phyloP scores from a whole-genome alignment of 2,888 invertebrate species.

The Drepana falcataria region DNA sequence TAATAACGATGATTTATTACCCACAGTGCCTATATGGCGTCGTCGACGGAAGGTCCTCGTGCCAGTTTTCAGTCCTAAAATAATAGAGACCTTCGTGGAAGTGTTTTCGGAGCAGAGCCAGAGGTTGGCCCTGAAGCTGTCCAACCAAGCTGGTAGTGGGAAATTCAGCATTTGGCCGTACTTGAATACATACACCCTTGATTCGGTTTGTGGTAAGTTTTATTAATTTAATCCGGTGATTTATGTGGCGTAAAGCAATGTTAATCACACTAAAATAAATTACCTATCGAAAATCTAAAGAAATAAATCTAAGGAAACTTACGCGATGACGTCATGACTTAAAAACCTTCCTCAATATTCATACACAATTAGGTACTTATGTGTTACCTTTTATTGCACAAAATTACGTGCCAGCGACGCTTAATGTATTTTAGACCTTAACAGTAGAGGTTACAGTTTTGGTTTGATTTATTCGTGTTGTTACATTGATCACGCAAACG shows the following conservation, averaged over 20 bases:
- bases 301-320: not conserved
- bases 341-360: slow-evolving; percentile 1
- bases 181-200: slow-evolving; percentile 78
- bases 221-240: too few species aligned
- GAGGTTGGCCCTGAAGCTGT: slow-evolving; percentile 63
- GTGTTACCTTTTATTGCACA: not conserved
- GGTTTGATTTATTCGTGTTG: not conserved
- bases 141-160: slow-evolving; percentile 24
- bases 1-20: too few species aligned
- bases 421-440: not conserved
- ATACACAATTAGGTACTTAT: not conserved
- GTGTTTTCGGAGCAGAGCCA: slow-evolving; percentile 80
- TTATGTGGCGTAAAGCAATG: too few species aligned
- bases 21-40: slow-evolving; percentile 77
- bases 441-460: not conserved
- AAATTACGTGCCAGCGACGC: not conserved
- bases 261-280: too few species aligned
- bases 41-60: slow-evolving; percentile 80
- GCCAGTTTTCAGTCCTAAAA: slow-evolving; percentile 83
- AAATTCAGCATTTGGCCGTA: slow-evolving; percentile 74
- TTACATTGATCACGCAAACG: not conserved
- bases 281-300: not conserved
- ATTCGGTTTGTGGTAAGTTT: slow-evolving; percentile 81
- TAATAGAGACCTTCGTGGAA: slow-evolving; percentile 81
- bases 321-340: not conserved